phyloP scores from a whole-genome alignment of 2,888 invertebrate genomes.

The Ariolimax columbianus region DNA sequence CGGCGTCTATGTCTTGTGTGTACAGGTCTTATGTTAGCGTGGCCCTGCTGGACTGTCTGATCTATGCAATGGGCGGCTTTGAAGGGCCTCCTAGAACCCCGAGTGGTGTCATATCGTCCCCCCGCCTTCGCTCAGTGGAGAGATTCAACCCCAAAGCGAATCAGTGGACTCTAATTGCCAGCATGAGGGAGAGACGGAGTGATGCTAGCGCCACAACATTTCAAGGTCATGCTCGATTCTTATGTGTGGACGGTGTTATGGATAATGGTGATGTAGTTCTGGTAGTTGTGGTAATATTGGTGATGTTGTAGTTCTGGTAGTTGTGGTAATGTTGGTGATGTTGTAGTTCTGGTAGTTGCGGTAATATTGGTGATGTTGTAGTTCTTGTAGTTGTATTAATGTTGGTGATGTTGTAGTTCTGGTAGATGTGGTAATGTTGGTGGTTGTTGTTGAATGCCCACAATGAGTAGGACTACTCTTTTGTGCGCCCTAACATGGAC shows the following conservation, averaged over 20 bases:
- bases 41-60: slow-evolving; percentile 86
- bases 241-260: neutral
- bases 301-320: neutral
- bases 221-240: slow-evolving; percentile 62
- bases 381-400: too few species aligned
- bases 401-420: too few species aligned
- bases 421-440: too few species aligned
- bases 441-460: too few species aligned
- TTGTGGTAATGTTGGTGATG: too few species aligned
- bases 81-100: slow-evolving; percentile 86
- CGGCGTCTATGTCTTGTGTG: neutral
- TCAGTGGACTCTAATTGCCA: slow-evolving; percentile 89
- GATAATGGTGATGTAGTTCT: neutral
- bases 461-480: too few species aligned
- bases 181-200: slow-evolving; percentile 78
- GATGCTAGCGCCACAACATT: slow-evolving; percentile 78
- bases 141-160: slow-evolving; percentile 87
- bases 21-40: slow-evolving; percentile 91
- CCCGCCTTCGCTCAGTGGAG: slow-evolving; percentile 89
- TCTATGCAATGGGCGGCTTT: slow-evolving; percentile 84
- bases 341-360: too few species aligned
- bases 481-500: too few species aligned
- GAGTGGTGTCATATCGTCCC: slow-evolving; percentile 35
- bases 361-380: too few species aligned
- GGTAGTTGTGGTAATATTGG: neutral